These are phyloP conservation scores for Mamestra configurata DNA, from an alignment of 1,140 invertebrate species.

Conservation along the genomic window DNA sequence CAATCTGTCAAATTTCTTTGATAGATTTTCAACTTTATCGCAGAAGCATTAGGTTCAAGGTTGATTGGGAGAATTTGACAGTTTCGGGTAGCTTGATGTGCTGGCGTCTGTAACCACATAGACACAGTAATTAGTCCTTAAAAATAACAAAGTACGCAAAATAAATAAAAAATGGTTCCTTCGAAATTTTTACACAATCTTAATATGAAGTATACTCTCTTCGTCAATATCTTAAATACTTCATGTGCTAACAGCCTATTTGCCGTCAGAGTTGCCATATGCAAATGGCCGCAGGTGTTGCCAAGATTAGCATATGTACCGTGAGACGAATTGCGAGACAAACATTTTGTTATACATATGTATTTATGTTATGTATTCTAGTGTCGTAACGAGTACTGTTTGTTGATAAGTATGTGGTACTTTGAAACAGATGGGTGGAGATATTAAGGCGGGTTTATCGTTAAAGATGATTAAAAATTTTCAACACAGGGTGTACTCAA, in stretches of 20 bases:
- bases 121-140: too few relatives aligned
- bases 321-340: conserved; percentile 35
- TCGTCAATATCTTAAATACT: neutral
- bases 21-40: too few relatives aligned
- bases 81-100: too few relatives aligned
- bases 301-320: conserved; percentile 38
- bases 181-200: neutral
- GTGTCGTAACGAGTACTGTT: conserved; percentile 29
- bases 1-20: too few relatives aligned
- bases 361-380: conserved; percentile 8
- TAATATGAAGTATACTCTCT: neutral
- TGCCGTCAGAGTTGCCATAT: conserved; percentile 32
- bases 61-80: too few relatives aligned
- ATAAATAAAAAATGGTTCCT: neutral
- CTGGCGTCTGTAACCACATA: too few relatives aligned
- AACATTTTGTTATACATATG: conserved; percentile 19
- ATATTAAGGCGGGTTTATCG: neutral
- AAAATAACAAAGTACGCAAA: too few relatives aligned
- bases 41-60: too few relatives aligned
- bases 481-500: too few relatives aligned
- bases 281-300: conserved; percentile 46
- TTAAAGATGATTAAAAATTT: too few relatives aligned
- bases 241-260: neutral
- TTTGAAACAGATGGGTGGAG: neutral
- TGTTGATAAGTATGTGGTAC: neutral